Evolutionary conservation across 1,140 invertebrate genomes (phyloP).

Genomic region (Helicoverpa armigera): DNA sequence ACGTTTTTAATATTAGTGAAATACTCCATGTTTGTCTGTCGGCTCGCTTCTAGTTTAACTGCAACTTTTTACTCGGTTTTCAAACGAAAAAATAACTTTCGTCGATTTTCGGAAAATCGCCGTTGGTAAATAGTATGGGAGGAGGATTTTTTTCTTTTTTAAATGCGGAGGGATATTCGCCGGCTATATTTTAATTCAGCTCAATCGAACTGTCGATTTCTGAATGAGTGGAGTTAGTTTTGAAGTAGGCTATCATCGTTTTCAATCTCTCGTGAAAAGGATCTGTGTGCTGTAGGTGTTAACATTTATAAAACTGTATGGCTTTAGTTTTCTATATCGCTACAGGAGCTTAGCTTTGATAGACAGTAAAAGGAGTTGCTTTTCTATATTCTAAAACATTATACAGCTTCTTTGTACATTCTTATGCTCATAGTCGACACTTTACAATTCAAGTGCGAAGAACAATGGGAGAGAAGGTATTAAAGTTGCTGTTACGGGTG

Average conservation of each 20-base stretch:
- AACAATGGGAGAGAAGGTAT: conserved; percentile 19
- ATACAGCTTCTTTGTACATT: background rate
- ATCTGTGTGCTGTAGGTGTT: background rate
- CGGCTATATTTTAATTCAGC: conserved; percentile 30
- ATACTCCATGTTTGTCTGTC: conserved; percentile 26
- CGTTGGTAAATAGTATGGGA: background rate
- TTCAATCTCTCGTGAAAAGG: background rate
- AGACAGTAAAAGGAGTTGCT: too few species aligned
- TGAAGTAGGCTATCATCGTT: conserved; percentile 16
- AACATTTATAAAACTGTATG: background rate
- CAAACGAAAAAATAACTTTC: conserved; percentile 40
- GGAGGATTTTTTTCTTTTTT: background rate
- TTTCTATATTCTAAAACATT: background rate
- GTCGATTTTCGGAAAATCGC: conserved; percentile 31
- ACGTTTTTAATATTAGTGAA: conserved; percentile 44
- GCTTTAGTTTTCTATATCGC: too few species aligned
- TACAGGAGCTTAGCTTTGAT: too few species aligned
- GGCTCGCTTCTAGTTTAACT: conserved; percentile 24
- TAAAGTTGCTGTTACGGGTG: conserved; percentile 2
- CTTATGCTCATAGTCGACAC: background rate
- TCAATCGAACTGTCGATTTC: conserved; percentile 15
- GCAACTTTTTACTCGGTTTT: conserved; percentile 41
- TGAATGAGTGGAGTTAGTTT: conserved; percentile 25
- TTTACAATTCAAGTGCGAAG: conserved; percentile 1
- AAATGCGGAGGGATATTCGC: background rate